Percentiles rank a stretch among this genome's conserved stretches.
Evolutionary conservation across 1,140 invertebrate genomes (phyloP).

Genomic region (Thaumetopoea pityocampa): DNA sequence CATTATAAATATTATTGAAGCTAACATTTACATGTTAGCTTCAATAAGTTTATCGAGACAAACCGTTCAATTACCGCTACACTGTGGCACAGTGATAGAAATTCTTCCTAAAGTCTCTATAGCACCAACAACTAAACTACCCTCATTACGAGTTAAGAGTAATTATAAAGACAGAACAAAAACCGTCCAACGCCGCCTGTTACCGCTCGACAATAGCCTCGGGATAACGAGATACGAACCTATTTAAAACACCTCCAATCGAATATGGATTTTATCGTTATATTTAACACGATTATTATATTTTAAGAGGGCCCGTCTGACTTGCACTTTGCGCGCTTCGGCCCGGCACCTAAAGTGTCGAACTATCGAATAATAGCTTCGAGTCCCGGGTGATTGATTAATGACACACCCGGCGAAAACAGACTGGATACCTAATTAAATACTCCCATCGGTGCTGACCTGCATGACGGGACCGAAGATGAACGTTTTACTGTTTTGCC

Average conservation of each 20-base stretch:
- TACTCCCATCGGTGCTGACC: slow-evolving; percentile 37
- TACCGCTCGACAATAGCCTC: slow-evolving; percentile 51
- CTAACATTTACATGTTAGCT: too few species aligned
- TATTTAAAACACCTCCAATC: slow-evolving; percentile 71
- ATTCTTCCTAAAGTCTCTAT: slow-evolving; percentile 9
- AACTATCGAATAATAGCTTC: slow-evolving; percentile 69
- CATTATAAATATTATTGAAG: too few species aligned
- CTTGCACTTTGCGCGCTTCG: slow-evolving; percentile 62
- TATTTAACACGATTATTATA: slow-evolving; percentile 77
- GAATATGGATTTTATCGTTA: slow-evolving; percentile 74
- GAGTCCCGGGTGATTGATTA: slow-evolving; percentile 70
- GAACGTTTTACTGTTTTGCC: slow-evolving; percentile 32
- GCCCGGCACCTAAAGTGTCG: slow-evolving; percentile 56
- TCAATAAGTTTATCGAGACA: too few species aligned
- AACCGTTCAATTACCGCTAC: slow-evolving; percentile 4
- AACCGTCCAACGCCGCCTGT: slow-evolving; percentile 49
- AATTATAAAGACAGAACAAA: slow-evolving; percentile 65
- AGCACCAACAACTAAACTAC: slow-evolving; percentile 31
- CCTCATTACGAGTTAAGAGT: slow-evolving; percentile 45
- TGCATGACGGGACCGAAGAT: slow-evolving; percentile 26
- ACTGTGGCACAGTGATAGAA: slow-evolving; percentile 3
- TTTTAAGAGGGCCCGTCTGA: slow-evolving; percentile 75
- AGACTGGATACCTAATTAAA: slow-evolving; percentile 70
- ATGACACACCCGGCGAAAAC: slow-evolving; percentile 69
- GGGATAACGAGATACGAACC: slow-evolving; percentile 71